phyloP scores from a whole-genome alignment of 2,113 vertebrate species.

The Urocynchramus pylzowi region DNA sequence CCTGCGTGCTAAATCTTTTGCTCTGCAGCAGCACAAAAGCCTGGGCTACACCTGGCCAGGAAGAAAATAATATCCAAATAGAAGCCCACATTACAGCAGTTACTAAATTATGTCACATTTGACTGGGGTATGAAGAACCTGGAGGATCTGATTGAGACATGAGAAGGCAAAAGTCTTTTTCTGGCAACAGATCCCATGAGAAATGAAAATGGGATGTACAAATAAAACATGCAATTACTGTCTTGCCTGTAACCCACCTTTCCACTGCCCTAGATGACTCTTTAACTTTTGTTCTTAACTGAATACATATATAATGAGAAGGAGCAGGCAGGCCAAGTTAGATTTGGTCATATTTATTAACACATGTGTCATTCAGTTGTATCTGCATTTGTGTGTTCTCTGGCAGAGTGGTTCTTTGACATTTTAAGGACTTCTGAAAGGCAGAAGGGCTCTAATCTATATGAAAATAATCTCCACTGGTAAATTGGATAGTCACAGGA shows the following conservation, averaged over 20 bases:
- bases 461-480: not conserved
- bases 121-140: not conserved
- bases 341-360: not conserved
- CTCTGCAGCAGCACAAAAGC: not conserved
- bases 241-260: not conserved
- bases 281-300: not conserved
- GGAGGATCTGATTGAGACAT: not conserved
- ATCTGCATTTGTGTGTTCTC: not conserved
- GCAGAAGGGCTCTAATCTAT: not conserved
- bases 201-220: not conserved
- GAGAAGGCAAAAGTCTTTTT: not conserved
- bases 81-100: not conserved
- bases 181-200: not conserved
- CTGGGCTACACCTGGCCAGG: not conserved
- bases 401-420: not conserved
- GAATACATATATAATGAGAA: not conserved
- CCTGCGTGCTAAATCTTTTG: not conserved
- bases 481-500: not conserved
- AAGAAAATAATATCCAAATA: not conserved
- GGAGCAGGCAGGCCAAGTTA: not conserved
- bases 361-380: accelerated
- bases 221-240: not conserved
- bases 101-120: not conserved
- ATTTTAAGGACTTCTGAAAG: not conserved
- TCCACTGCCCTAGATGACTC: not conserved